phyloP scores from a whole-genome alignment of 1,140 invertebrate species.

The Theocolax elegans region DNA sequence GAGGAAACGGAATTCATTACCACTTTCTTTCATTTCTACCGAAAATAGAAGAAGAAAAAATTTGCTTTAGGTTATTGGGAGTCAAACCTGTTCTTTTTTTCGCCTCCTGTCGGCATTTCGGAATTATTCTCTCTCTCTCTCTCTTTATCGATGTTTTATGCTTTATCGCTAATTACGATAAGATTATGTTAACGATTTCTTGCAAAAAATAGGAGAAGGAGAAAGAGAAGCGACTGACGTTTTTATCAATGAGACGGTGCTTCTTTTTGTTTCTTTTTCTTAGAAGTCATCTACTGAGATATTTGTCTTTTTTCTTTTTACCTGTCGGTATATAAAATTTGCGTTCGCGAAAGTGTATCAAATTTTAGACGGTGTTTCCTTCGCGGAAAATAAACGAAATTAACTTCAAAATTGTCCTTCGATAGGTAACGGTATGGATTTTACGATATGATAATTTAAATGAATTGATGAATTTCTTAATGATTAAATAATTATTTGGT shows the following conservation, averaged over 20 bases:
- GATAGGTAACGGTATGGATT: no score
- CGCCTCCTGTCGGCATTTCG: neutral
- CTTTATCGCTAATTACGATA: conserved; percentile 25
- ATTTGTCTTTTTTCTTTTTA: no score
- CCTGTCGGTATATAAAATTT: no score
- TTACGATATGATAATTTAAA: no score
- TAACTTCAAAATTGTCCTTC: no score
- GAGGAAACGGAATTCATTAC: conserved; percentile 27
- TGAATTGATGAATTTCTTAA: no score
- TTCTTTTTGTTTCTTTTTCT: no score
- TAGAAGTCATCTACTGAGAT: no score
- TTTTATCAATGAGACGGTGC: conserved; percentile 15
- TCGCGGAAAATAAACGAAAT: no score
- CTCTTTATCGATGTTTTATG: neutral
- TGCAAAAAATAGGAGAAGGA: neutral
- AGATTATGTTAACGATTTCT: conserved; percentile 22
- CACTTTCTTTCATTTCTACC: conserved; percentile 29
- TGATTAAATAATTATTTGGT: no score
- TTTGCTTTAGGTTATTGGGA: neutral
- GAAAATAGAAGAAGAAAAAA: neutral
- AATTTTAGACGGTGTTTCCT: no score
- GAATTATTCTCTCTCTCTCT: neutral
- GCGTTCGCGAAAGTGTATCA: no score
- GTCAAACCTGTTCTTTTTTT: neutral
- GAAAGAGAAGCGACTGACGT: neutral